Evolutionary conservation across 2,113 vertebrate genomes (phyloP).

Genomic region (Mormyrus lacerda): DNA sequence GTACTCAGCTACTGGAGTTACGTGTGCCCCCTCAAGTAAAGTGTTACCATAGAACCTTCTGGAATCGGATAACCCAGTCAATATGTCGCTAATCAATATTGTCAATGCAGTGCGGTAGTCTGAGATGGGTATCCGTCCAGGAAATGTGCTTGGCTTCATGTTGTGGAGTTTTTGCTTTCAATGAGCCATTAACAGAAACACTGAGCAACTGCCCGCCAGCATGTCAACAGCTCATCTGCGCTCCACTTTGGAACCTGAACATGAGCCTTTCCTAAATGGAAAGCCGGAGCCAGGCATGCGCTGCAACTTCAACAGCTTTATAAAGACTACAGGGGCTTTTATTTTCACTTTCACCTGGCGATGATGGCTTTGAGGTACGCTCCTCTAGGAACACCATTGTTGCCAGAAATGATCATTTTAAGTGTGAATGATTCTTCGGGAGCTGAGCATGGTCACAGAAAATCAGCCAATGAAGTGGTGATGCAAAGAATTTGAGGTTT

Average conservation of each 20-base stretch:
- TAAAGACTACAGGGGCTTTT: background rate
- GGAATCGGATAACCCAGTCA: background rate
- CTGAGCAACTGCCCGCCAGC: background rate
- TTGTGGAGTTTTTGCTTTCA: background rate
- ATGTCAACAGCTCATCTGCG: background rate
- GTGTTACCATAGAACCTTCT: too few relatives aligned
- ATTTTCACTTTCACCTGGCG: background rate
- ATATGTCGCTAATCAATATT: background rate
- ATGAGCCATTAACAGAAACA: background rate
- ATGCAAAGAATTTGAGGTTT: background rate
- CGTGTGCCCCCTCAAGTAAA: too few relatives aligned
- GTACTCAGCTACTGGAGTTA: too few relatives aligned
- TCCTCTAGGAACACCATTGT: background rate
- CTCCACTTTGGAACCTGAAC: background rate
- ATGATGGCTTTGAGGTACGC: background rate
- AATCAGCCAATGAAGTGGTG: background rate
- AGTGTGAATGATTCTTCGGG: background rate
- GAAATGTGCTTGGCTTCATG: background rate
- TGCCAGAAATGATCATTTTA: background rate
- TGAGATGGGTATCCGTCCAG: background rate
- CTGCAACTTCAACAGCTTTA: background rate
- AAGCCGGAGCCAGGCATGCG: background rate
- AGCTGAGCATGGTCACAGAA: background rate
- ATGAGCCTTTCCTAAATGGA: background rate
- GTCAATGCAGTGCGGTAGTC: background rate